Percentiles rank a stretch among this genome's conserved stretches.
Conservation (phyloP, 2,113 vertebrate species). For the Phrynosoma blainvillii region DNA sequence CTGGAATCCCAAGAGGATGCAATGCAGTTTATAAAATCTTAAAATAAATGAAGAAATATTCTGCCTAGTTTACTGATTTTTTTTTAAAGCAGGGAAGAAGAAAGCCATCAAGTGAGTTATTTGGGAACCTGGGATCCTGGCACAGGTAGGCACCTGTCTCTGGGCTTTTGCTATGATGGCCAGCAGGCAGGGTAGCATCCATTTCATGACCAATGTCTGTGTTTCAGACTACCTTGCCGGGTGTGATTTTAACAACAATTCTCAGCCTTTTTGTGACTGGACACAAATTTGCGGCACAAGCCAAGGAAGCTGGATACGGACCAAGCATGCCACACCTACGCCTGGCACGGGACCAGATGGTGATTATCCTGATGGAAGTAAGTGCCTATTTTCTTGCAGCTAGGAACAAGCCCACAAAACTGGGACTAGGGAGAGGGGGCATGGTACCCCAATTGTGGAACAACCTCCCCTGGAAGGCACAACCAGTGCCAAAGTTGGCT, state of each 20-base stretch:
- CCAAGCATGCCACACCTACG: slow-evolving; percentile 65
- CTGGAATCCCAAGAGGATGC: no score
- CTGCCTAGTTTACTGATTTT: background rate
- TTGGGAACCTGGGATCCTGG: slow-evolving; percentile 55
- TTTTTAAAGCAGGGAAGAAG: slow-evolving; percentile 48
- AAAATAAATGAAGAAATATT: no score
- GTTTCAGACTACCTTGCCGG: slow-evolving; percentile 79
- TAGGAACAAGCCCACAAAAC: background rate
- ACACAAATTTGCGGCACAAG: slow-evolving; percentile 62
- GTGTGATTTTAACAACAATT: slow-evolving; percentile 79
- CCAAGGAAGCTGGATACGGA: slow-evolving; percentile 68
- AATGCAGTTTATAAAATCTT: background rate
- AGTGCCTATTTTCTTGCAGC: background rate
- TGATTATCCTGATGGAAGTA: slow-evolving; percentile 73
- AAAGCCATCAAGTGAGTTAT: slow-evolving; percentile 11
- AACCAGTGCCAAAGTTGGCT: no score
- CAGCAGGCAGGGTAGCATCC: no score
- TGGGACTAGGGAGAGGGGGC: background rate
- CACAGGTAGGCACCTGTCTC: slow-evolving; percentile 49
- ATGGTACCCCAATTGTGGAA: background rate
- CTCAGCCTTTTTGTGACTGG: slow-evolving; percentile 81
- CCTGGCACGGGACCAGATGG: slow-evolving; percentile 70
- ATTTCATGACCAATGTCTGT: slow-evolving; percentile 2
- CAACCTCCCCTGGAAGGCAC: no score
- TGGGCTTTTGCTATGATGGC: background rate